Evolutionary conservation across 2,113 vertebrate species (phyloP).

Genomic region (Colius striatus): DNA sequence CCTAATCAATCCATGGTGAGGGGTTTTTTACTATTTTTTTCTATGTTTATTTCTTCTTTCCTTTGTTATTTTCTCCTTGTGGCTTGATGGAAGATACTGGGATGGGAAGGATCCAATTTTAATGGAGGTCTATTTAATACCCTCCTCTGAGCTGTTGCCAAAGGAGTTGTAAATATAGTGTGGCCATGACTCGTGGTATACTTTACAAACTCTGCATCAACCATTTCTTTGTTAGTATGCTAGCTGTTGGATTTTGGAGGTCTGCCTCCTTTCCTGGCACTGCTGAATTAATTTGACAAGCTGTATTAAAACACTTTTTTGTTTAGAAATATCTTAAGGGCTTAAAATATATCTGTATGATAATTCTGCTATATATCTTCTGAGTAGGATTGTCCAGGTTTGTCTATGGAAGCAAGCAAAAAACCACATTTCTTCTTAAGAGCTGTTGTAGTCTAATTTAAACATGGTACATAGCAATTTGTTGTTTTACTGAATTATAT

Average conservation of each 20-base stretch:
- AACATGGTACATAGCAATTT: neutral
- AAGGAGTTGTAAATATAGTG: neutral
- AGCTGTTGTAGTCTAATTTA: neutral
- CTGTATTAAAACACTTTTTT: neutral
- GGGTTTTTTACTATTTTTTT: neutral
- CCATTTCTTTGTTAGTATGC: neutral
- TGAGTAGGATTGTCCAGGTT: constrained; percentile 6
- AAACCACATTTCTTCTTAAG: neutral
- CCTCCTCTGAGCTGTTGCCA: neutral
- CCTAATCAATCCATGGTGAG: neutral
- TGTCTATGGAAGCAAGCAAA: neutral
- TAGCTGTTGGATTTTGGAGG: neutral
- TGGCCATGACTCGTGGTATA: neutral
- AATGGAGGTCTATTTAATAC: neutral
- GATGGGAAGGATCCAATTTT: neutral
- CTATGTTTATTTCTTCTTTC: neutral
- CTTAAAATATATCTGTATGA: neutral
- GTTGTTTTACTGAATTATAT: neutral
- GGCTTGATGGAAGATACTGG: neutral
- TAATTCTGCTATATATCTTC: neutral
- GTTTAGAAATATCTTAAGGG: neutral
- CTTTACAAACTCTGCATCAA: neutral
- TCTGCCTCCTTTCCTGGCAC: neutral
- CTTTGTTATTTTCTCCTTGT: neutral
- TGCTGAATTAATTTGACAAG: neutral